phyloP scores from a whole-genome alignment of 2,888 invertebrate species.

The Smittia sp. region DNA sequence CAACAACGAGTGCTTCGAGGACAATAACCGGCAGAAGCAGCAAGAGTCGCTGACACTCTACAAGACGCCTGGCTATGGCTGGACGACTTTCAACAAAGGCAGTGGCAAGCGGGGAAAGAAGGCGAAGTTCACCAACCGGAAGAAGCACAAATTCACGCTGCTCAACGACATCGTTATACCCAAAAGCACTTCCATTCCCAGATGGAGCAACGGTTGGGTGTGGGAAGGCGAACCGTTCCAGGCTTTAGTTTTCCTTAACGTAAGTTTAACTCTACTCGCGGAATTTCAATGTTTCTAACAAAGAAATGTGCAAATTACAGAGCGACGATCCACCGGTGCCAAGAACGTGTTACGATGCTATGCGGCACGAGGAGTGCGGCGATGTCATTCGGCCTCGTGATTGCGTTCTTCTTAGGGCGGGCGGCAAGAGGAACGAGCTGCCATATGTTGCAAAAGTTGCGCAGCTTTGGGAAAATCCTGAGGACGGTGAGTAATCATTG shows the following conservation, averaged over 20 bases:
- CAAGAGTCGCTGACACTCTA: conserved; percentile 30
- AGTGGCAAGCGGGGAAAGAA: conserved; percentile 49
- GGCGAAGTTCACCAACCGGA: conserved; percentile 52
- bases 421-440: conserved; percentile 75
- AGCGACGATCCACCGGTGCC: conserved; percentile 71
- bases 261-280: conserved; percentile 54
- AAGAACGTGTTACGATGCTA: conserved; percentile 84
- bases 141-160: conserved; percentile 45
- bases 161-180: conserved; percentile 54
- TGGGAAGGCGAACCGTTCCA: conserved; percentile 84
- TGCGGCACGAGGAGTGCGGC: conserved; percentile 79
- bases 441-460: conserved; percentile 95
- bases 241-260: conserved; percentile 82
- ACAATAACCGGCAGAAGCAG: conserved; percentile 53
- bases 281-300: conserved; percentile 6
- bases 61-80: conserved; percentile 29
- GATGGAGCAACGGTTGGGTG: conserved; percentile 90
- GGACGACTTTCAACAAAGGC: conserved; percentile 24
- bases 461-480: conserved; percentile 91
- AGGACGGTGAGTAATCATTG: conserved; percentile 67
- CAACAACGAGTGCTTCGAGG: conserved; percentile 50
- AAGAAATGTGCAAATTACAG: conserved; percentile 53
- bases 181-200: conserved; percentile 57
- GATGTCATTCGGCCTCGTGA: conserved; percentile 83
- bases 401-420: conserved; percentile 87